A percentile compares a stretch with the other conserved stretches of the same genome.
phyloP scores from a whole-genome alignment of 2,888 invertebrate species.

The Volucella zonaria region DNA sequence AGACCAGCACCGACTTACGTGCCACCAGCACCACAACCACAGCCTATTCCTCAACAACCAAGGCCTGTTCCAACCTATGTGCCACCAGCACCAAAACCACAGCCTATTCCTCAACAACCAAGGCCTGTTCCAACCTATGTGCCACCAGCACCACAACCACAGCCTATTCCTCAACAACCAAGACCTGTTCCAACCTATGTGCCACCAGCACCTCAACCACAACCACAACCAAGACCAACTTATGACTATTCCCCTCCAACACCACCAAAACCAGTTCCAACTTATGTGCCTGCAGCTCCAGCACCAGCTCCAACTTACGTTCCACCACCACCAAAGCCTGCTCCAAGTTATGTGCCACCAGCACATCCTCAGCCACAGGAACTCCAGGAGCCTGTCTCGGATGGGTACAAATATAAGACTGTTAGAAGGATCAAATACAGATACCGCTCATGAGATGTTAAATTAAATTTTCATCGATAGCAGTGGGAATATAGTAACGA shows the following conservation, averaged over 20 bases:
- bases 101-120: conserved; percentile 11
- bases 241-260: conserved; percentile 10
- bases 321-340: conserved; percentile 17
- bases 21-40: conserved; percentile 6
- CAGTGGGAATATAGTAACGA: conserved; percentile 43
- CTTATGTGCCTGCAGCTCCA: conserved; percentile 33
- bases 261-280: background rate
- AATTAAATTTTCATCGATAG: background rate
- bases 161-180: conserved; percentile 40
- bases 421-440: conserved; percentile 53
- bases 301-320: conserved; percentile 10
- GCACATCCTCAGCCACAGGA: conserved; percentile 41
- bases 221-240: background rate
- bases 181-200: conserved; percentile 8
- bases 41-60: background rate
- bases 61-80: conserved; percentile 6
- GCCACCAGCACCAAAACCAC: conserved; percentile 36
- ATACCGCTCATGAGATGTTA: conserved; percentile 41
- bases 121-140: conserved; percentile 27
- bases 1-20: conserved; percentile 21
- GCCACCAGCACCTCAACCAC: conserved; percentile 27
- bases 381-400: conserved; percentile 18
- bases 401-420: conserved; percentile 66
- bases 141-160: conserved; percentile 29
- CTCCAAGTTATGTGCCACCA: conserved; percentile 18